Base-by-base conservation (phyloP, 2,113 vertebrate genomes). In the Eudyptes chrysolophus region DNA sequence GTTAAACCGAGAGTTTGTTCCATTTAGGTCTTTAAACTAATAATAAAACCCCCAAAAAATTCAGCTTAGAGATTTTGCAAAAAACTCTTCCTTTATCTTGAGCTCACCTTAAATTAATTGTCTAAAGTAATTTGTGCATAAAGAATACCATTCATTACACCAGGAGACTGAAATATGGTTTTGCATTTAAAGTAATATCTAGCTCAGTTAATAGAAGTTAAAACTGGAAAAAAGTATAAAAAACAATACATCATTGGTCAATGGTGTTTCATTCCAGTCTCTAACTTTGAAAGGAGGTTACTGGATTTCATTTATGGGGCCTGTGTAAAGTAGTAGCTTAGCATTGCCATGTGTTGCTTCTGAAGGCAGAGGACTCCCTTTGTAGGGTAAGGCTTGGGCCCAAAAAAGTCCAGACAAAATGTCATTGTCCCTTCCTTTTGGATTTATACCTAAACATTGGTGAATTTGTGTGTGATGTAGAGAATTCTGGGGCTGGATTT, bases 111-210 rank as follows among this genome's bases (percentile, higher is more conserved):
- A 40, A 68, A 75, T 51, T 48, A 60, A 34, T 87, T 69, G 22
- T 55, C 20, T 64, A 20, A 36, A 76, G 44, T 13, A 62, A 4
- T 68, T 55, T 51, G 11, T 68, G 11, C 42, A 10, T 48, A 26
- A 40, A 66, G 13, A 60, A 24, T 38, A 6, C 46, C 3, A 5
- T 78, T 91, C 8, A 4, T 81, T 70, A 84, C 11, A 34, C 22
- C 0, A 0, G 30, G 18, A 30, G 54, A 24, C 46, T 46, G 64
- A 76, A 77, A 22, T 30, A 42, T 0, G 1, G 2, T 6, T 58
- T 75, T 92, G 46, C 18, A 7, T 84, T 80, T 71, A 19, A 8
- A 68, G 22, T 8, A 52, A 64, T 79, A n/a, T n/a, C 26, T 72
- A 34, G 30, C 60, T 90, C 58, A 64, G 25, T 61, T 40, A 65